A percentile compares a stretch with the other conserved stretches of the same genome.
phyloP scores from a whole-genome alignment of 2,113 vertebrate species.

The Gnathonemus echidnorhynchus region DNA sequence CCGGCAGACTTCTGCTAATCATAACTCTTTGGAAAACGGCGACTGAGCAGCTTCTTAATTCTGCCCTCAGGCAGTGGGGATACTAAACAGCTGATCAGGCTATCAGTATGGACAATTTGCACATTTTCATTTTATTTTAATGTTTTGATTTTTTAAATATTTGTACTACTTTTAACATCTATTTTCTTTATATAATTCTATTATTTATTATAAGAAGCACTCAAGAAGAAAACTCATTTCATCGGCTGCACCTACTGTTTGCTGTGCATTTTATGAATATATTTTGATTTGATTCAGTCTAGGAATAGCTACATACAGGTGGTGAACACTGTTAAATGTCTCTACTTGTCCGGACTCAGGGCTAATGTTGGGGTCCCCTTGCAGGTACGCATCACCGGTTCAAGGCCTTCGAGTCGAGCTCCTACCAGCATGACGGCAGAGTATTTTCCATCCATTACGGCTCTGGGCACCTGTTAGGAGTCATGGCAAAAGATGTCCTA shows the following conservation, averaged over 20 bases:
- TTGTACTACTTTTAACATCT: not conserved
- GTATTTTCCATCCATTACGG: conserved; percentile 66
- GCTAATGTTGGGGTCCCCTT: not conserved
- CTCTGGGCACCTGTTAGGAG: conserved; percentile 63
- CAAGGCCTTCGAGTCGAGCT: conserved; percentile 61
- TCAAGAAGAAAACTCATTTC: not conserved
- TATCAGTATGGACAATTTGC: not conserved
- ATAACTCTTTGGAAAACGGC: not conserved
- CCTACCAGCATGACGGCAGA: conserved; percentile 52
- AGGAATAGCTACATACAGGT: not conserved
- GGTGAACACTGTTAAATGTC: not conserved
- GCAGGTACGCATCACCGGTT: conserved; percentile 57
- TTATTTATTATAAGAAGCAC: not conserved
- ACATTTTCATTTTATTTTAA: not conserved
- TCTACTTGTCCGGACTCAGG: not conserved
- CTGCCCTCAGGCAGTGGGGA: not conserved
- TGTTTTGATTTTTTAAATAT: not conserved
- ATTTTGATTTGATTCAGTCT: not conserved
- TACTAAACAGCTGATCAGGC: not conserved
- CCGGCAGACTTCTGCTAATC: not conserved
- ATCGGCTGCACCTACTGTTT: not conserved
- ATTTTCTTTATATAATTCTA: not conserved
- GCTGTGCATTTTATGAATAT: not conserved
- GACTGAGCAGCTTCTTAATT: not conserved
- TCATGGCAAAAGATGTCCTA: conserved; percentile 60